Evolutionary conservation across 2,797 vertebrate genomes (phyloP).

Genomic region (Apogon talboti): DNA sequence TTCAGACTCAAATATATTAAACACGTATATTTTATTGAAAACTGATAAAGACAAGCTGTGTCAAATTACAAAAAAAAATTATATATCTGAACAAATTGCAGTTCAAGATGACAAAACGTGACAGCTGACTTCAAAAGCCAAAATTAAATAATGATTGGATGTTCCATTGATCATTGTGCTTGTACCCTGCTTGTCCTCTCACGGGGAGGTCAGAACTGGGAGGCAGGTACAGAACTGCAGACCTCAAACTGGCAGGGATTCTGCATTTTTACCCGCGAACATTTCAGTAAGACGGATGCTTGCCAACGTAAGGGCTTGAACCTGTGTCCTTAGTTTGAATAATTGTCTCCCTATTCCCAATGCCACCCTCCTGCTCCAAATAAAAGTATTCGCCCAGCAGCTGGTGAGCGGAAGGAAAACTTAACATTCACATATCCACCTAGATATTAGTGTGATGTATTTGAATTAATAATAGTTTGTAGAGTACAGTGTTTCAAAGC

Average conservation of each 20-base stretch:
- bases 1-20: no score
- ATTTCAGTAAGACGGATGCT: slow-evolving; percentile 62
- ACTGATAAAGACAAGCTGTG: slow-evolving; percentile 3
- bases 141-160: slow-evolving; percentile 58
- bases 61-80: not conserved
- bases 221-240: slow-evolving; percentile 31
- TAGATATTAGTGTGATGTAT: slow-evolving; percentile 4
- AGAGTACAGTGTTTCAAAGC: slow-evolving; percentile 8
- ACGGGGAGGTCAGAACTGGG: slow-evolving; percentile 54
- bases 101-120: slow-evolving; percentile 33
- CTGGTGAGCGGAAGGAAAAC: slow-evolving; percentile 4
- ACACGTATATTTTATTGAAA: no score
- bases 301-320: slow-evolving; percentile 66
- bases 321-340: slow-evolving; percentile 63
- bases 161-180: slow-evolving; percentile 61
- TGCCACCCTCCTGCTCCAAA: slow-evolving; percentile 32
- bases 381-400: slow-evolving; percentile 27
- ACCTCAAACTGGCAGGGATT: slow-evolving; percentile 50
- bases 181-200: slow-evolving; percentile 51
- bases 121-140: slow-evolving; percentile 30
- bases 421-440: slow-evolving; percentile 11
- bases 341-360: slow-evolving; percentile 57
- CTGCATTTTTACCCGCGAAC: slow-evolving; percentile 53
- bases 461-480: slow-evolving; percentile 6
- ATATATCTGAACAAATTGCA: slow-evolving; percentile 11